Evolutionary conservation across 2,797 vertebrate species (phyloP).

Genomic region (Aselliscus stoliczkanus): DNA sequence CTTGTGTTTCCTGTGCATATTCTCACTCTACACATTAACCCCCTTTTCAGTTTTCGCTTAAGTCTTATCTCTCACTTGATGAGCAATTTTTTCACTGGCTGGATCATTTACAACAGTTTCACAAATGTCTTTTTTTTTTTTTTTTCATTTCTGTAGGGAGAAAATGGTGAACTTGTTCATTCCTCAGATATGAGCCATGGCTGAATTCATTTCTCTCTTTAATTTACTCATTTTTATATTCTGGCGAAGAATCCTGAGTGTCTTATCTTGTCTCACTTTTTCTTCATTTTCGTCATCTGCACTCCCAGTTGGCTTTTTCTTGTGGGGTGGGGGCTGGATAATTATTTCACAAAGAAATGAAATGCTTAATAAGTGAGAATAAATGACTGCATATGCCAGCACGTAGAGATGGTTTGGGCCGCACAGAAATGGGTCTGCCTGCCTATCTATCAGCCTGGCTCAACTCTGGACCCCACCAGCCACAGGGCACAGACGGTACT

Average conservation of each 20-base stretch:
- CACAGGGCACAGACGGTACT: too few species aligned
- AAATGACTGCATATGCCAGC: rapidly evolving
- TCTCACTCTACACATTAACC: conserved; percentile 35
- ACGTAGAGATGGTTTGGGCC: rapidly evolving
- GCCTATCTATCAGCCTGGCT: rapidly evolving
- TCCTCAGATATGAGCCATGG: conserved; percentile 30
- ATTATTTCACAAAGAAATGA: neutral
- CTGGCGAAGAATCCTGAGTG: neutral
- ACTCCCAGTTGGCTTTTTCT: neutral
- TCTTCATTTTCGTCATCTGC: conserved; percentile 15
- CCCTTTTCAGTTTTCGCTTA: conserved; percentile 24
- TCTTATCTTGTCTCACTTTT: neutral
- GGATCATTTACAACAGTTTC: conserved; percentile 40
- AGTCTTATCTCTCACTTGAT: conserved; percentile 49
- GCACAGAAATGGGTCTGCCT: too few species aligned
- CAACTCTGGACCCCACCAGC: too few species aligned
- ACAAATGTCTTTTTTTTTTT: conserved; percentile 35
- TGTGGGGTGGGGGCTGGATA: neutral
- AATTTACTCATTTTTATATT: conserved; percentile 14
- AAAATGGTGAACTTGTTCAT: conserved; percentile 42
- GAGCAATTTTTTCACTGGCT: conserved; percentile 48
- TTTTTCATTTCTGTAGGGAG: conserved; percentile 52
- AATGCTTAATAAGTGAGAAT: neutral
- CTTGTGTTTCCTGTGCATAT: conserved; percentile 4
- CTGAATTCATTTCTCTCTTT: neutral